phyloP scores from a whole-genome alignment of 92 coral and sea anemone species.

The Umimayanthus chanpuru region DNA sequence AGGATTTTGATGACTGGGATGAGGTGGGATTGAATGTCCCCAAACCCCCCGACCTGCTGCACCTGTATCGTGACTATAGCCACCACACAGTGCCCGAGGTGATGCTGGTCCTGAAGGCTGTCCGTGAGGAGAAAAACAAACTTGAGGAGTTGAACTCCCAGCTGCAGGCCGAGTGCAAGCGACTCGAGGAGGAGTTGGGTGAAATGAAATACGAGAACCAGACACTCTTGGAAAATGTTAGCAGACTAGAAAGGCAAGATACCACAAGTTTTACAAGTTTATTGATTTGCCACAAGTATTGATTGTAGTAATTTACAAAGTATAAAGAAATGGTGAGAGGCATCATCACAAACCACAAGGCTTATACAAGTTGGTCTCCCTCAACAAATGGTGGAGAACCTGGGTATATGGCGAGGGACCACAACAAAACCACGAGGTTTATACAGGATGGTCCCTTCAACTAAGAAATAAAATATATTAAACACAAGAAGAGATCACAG shows the following conservation, averaged over 20 bases:
- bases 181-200: constrained; percentile 77
- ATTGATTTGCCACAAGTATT: too few relatives aligned
- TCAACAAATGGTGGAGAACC: too few relatives aligned
- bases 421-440: too few relatives aligned
- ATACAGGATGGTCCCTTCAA: too few relatives aligned
- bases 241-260: constrained; percentile 72
- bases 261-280: too few relatives aligned
- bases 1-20: constrained; percentile 99
- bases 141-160: constrained; percentile 68
- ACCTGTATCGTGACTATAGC: constrained; percentile 91
- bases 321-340: too few relatives aligned
- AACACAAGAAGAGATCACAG: too few relatives aligned
- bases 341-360: too few relatives aligned
- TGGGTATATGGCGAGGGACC: too few relatives aligned
- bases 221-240: constrained; percentile 65
- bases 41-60: constrained; percentile 90
- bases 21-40: constrained; percentile 96
- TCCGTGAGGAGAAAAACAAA: constrained; percentile 80
- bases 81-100: constrained; percentile 94
- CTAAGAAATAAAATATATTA: too few relatives aligned
- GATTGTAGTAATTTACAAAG: too few relatives aligned
- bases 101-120: constrained; percentile 76
- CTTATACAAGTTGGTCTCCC: too few relatives aligned
- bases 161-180: constrained; percentile 66
- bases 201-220: constrained; percentile 83